Evolutionary conservation across 2,888 invertebrate genomes (phyloP).

Genomic region (Pomacea canaliculata): DNA sequence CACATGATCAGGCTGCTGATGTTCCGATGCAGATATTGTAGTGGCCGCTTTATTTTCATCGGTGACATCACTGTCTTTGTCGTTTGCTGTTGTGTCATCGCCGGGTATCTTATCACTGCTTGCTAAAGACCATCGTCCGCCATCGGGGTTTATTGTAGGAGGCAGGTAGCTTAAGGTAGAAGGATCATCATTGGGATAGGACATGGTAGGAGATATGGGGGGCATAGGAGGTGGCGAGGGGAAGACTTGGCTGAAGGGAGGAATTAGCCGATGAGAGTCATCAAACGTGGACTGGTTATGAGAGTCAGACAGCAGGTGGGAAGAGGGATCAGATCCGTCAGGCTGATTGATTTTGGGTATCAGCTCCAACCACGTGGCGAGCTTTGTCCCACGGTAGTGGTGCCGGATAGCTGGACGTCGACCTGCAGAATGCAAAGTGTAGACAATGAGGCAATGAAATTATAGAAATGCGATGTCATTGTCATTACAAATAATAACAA

Average conservation of each 20-base stretch:
- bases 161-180: constrained; percentile 14
- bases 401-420: constrained; percentile 91
- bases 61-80: constrained; percentile 6
- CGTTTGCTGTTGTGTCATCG: constrained; percentile 15
- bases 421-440: constrained; percentile 74
- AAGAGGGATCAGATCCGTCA: constrained; percentile 85
- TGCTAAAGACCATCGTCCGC: not conserved
- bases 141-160: constrained; percentile 13
- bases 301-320: constrained; percentile 86
- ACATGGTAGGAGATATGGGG: constrained; percentile 40
- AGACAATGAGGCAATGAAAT: not conserved
- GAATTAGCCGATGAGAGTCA: constrained; percentile 79
- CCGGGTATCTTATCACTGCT: not conserved
- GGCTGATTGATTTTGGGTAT: constrained; percentile 89
- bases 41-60: constrained; percentile 12
- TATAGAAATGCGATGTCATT: too few relatives aligned
- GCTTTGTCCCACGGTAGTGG: constrained; percentile 93
- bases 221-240: constrained; percentile 62
- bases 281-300: constrained; percentile 91
- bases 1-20: constrained; percentile 11
- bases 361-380: constrained; percentile 94
- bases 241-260: constrained; percentile 39
- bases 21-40: constrained; percentile 23
- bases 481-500: too few relatives aligned
- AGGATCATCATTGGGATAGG: constrained; percentile 17